Base-by-base conservation (phyloP, 2,888 invertebrate species). In the Melanchra persicariae region DNA sequence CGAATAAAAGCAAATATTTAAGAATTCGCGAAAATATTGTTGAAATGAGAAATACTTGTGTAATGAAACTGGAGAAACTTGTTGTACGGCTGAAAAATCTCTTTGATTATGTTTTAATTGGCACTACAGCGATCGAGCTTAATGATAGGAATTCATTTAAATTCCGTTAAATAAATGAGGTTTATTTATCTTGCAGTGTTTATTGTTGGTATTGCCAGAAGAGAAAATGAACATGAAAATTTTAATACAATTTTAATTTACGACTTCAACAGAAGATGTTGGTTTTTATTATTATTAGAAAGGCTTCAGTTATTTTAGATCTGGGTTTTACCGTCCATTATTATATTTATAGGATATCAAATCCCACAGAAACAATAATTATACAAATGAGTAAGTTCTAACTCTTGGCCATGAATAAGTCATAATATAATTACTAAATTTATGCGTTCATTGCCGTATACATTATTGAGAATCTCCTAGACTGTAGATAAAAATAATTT, bases 91-190 rank as follows among this genome's bases (percentile, higher is more conserved):
- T 22, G 58, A 62, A 75, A 52, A 51, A 59, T 49, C 17, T 70
- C 24, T 51, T 62, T 63, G 26, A 70, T 49, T 59, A 49, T n/a
- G 54, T 74, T 74, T 74, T 70, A 37, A 63, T 70, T 75, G 62
- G 7, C 26, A 62, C 30, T 59, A 47, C 62, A 74, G 19, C 37
- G 34, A 54, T 54, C 30, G 9, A 26, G 52, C 22, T 40, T 49
- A 54, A 59, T 75, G 30, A 75, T 26, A 62, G 52, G n/a, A 43
- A 70, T 70, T 75, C 9, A 70, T 70, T 75, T 49, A 70, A 70
- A 75, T 54, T 63, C 43, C 3, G 47, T 62, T 12, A 74, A 49
- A 34, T 47, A 49, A 49, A 74, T 43, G 10, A 40, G 15, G 34
- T 59, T 59, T 75, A 59, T 74, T 74, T 74, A 70, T 52, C 22